Base-by-base conservation (phyloP, 2,888 invertebrate species). In the Formica aserva region DNA sequence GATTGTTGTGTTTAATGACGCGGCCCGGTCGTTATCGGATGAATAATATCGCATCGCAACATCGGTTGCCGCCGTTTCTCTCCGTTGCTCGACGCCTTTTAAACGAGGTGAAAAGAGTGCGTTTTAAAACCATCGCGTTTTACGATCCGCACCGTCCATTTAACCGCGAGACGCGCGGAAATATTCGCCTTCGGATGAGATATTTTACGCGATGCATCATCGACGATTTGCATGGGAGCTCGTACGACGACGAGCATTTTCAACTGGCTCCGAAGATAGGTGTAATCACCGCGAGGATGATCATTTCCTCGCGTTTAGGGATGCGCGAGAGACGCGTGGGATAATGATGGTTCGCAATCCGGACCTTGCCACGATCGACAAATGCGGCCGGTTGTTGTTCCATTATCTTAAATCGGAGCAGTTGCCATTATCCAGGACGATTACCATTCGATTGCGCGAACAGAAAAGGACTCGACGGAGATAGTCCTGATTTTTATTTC, bases 81-180 rank as follows among this genome's bases (percentile, higher is more conserved):
- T 29, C 3, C 35, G 22, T 13, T 45, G n/a, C n/a, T 38, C 66
- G 66, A 55, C 11, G 78, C 35, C 69, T 80, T 71, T 80, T 62
- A 71, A 80, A 80, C 78, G 71, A 80, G 60, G 60, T 71, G 78
- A 71, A 80, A 80, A 80, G 52, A 52, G 71, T 45, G 60, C 45
- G 45, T 80, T 78, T 78, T 78, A 78, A 78, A 78, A 78, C 71
- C 35, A 71, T 71, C 78, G 69, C 69, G 35, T 78, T 80, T 80
- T 80, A 80, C 71, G 78, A 80, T 22, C 15, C 26, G 26, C 60
- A 13, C 35, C 13, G n/a, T n/a, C 22, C 52, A 66, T 76, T 66
- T 48, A 22, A 15, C 29, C 38, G 57, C 32, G 18, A 35, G 67
- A 9, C 45, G 48, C 71, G 35, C 48, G 71, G 45, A 80, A 71